Conservation (phyloP, 1,140 invertebrate species). For the Brachionus manjavacas region DNA sequence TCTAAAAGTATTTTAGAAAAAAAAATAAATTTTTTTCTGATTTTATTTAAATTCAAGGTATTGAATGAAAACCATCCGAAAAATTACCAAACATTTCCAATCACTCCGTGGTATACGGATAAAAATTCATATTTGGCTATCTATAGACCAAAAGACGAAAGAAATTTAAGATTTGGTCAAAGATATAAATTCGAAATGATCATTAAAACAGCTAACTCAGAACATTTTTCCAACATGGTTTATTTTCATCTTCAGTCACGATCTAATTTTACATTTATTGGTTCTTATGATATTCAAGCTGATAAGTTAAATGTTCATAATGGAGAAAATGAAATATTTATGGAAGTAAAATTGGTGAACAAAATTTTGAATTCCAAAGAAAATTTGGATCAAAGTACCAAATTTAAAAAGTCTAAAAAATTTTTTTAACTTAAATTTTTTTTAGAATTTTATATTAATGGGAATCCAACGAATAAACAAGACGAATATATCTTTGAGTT, state of each 20-base stretch:
- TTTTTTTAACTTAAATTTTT: neutral
- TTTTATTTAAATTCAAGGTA: neutral
- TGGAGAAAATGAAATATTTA: neutral
- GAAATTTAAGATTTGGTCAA: neutral
- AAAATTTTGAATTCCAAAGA: neutral
- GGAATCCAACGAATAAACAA: neutral
- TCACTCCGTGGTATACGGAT: constrained; percentile 7
- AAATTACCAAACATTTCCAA: neutral
- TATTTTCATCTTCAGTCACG: constrained; percentile 1
- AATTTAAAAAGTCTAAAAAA: neutral
- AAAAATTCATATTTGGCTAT: constrained; percentile 7
- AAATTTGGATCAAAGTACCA: neutral
- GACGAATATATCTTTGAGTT: constrained; percentile 13
- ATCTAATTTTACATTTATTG: neutral
- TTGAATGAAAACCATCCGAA: neutral
- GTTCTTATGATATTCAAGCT: neutral
- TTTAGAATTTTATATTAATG: neutral
- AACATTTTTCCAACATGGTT: neutral
- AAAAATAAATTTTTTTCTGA: neutral
- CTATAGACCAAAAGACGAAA: neutral
- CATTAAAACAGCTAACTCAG: neutral
- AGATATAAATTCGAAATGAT: neutral
- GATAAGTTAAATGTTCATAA: neutral
- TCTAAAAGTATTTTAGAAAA: neutral
- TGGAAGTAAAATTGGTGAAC: neutral